Evolutionary conservation across 2,113 vertebrate genomes (phyloP), one percentile per base, ranked within the genome.

Genomic region (Sylvietta virens): DNA sequence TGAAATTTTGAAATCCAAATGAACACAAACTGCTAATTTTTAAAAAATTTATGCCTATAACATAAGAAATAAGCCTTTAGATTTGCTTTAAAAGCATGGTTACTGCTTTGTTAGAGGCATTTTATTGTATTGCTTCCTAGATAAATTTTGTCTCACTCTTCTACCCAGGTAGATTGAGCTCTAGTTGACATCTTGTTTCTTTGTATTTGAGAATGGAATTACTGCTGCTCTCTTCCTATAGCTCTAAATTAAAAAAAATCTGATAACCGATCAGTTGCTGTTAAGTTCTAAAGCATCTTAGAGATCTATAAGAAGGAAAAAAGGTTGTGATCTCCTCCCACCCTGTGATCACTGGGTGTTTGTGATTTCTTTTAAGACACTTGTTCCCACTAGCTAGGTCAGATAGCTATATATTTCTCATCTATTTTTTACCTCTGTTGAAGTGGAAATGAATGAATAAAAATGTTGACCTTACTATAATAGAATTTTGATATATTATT

Each of bases 381-480:
- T 65, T 79, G 22, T 92, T 81, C 76, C 71, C 40, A 61, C 37
- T 85, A 13, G 9, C 4, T 28, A 60, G 64, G 20, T 82, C 51
- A 86, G 28, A 79, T 54, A 78, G 15, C 82, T 93, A 13, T n/a
- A 4, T 54, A 69, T 84, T 76, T 93, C 58, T 66, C 85, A 93
- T 88, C 64, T 94, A 4, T 62, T 81, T 57, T 95, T 94, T n/a
- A 66, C n/a, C 57, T 26, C 20, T 71, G 13, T 74, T 76, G 42
- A 74, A 94, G 56, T 33, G 85, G 70, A 79, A 94, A 84, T 79
- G 48, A 84, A 80, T 79, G 58, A 64, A 51, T 45, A 45, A 70
- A 91, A 96, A 71, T 77, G 54, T 88, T 96, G 69, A 92, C 31
- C 26, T 64, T 97, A 60, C 47, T 66, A 22, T 74, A 93, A 88